These are phyloP conservation scores for Ophioninae sp. DNA, from an alignment of 2,888 invertebrate genomes.

Conservation along the genomic window DNA sequence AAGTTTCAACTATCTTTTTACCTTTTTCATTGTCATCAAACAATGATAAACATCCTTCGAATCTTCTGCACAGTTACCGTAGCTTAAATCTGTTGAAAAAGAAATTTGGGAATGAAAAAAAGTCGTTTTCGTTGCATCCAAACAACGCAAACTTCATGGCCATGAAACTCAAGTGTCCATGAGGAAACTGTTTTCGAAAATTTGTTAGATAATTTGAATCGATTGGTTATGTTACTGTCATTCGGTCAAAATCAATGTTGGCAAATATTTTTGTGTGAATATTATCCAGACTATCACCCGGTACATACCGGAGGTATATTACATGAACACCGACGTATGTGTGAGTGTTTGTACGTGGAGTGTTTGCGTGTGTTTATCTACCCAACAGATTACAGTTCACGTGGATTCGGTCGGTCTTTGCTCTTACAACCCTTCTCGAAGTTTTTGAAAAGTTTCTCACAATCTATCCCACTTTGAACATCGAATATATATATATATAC, in stretches of 20 bases:
- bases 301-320: background rate
- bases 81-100: too few species aligned
- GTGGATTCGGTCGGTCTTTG: constrained; percentile 26
- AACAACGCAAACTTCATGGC: background rate
- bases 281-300: background rate
- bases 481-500: background rate
- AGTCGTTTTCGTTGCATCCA: background rate
- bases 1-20: background rate
- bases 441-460: constrained; percentile 1
- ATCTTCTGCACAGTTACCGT: background rate
- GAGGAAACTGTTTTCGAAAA: too few species aligned
- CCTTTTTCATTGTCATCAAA: background rate
- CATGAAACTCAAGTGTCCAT: background rate
- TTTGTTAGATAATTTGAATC: too few species aligned
- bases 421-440: constrained; percentile 2
- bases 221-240: too few species aligned
- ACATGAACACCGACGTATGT: too few species aligned
- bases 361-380: background rate
- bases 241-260: too few species aligned
- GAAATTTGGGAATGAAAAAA: background rate
- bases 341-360: background rate
- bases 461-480: background rate
- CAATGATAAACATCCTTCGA: background rate
- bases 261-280: too few species aligned
- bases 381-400: constrained; percentile 11